These are phyloP conservation scores for Physeter macrocephalus DNA, from an alignment of 2,113 vertebrate genomes.

Conservation along the genomic window DNA sequence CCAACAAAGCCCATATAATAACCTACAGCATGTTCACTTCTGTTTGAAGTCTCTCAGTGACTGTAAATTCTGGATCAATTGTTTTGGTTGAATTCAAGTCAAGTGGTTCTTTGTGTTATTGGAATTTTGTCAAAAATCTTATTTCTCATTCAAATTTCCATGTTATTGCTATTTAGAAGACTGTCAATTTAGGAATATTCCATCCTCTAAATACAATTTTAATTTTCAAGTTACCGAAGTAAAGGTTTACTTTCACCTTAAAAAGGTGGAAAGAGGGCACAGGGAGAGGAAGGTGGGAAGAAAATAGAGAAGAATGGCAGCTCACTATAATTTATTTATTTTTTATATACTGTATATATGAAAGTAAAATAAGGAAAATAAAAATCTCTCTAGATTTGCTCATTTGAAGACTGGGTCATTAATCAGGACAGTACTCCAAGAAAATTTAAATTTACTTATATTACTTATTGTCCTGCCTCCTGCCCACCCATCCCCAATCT, in stretches of 20 bases:
- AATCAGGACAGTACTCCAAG: constrained; percentile 15
- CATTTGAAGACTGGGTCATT: constrained; percentile 55
- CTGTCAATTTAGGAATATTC: neutral
- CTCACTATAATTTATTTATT: neutral
- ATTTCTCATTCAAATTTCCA: neutral
- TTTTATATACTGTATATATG: neutral
- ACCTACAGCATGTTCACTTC: neutral
- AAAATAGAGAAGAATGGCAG: neutral
- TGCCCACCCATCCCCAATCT: neutral
- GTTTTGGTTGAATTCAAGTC: neutral
- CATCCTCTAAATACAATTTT: constrained; percentile 8
- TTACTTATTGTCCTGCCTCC: neutral
- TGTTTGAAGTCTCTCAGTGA: constrained; percentile 4
- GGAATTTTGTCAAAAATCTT: constrained; percentile 20
- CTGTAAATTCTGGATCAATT: neutral
- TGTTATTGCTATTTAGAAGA: neutral
- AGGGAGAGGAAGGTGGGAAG: neutral
- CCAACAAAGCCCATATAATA: neutral
- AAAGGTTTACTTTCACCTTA: neutral
- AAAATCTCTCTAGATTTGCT: constrained; percentile 55
- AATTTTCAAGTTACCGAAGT: neutral
- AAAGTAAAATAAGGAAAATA: constrained; percentile 14
- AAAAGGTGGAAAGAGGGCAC: neutral
- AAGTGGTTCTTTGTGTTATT: neutral
- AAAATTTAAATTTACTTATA: constrained; percentile 15